Evolutionary conservation across 1,140 invertebrate species (phyloP), one percentile per base, ranked within the genome.

Genomic region (Diploscapter pachys): DNA sequence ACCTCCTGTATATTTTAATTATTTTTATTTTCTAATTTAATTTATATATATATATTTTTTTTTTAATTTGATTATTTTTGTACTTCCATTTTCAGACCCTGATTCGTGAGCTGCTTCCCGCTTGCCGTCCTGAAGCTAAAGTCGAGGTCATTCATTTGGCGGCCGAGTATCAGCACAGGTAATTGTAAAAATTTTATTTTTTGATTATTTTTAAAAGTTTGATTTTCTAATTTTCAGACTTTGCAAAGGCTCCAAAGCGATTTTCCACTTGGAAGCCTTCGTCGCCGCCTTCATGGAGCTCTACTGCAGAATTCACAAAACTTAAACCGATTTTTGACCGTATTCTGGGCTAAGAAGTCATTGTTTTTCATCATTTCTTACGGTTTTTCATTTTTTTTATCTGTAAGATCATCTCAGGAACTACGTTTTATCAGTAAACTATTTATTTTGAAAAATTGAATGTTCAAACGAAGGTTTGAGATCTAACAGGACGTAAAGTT

Each of bases 191-290:
- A 71, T 62, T 62, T 71, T n/a, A 62, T 62, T 54, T 62, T 50
- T 9, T 8, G 70, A 73, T 49, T 56, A 8, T 63, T 56, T 8
- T 62, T 72, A 71, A 5, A 53, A 71, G 49, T 73, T 63, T 65
- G 61, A 73, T 49, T 61, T 70, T 31, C 1, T 31, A 31, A 31
- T 31, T 31, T 31, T 31, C 31, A 31, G 69, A 31, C 61, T 71
- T 6, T n/a, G 70, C 5, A 9, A 59, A 5, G 70, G 75, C 4
- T 63, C 65, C 13, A 72, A 78, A 66, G 55, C 77, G 4, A 77
- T 78, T 49, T 76, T 78, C 65, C 77, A 78, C 56, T 53, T 78
- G 53, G 77, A 78, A 53, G 69, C 51, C 5, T 78, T 78, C 71
- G 70, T 76, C 4, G 61, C 61, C 53, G 69, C 75, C 13, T 71